A percentile compares a stretch with the other conserved stretches of the same genome.
Evolutionary conservation across 2,113 vertebrate genomes (phyloP).

Genomic region (chimpanzee (Pan troglodytes)): NHGRI_mPanTro3-v2.1_pri NC_086015.1:107473501-107474000

Average conservation of each 20-base stretch:
- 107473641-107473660: neutral
- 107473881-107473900: neutral
- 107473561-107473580: neutral
- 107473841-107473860: neutral
- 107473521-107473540: neutral
- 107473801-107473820: neutral
- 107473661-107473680: neutral
- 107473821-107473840: neutral
- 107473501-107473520: neutral
- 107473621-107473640: no score
- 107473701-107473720: neutral
- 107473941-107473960: neutral
- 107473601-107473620: neutral
- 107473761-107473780: neutral
- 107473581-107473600: neutral
- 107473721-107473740: neutral
- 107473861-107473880: neutral
- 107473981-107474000: neutral
- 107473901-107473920: neutral
- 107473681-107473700: neutral
- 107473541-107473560: neutral
- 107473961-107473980: neutral
- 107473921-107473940: neutral
- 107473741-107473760: neutral
- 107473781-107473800: neutral